Evolutionary conservation across 2,888 invertebrate species (phyloP).

Genomic region (Hypomecis punctinalis): DNA sequence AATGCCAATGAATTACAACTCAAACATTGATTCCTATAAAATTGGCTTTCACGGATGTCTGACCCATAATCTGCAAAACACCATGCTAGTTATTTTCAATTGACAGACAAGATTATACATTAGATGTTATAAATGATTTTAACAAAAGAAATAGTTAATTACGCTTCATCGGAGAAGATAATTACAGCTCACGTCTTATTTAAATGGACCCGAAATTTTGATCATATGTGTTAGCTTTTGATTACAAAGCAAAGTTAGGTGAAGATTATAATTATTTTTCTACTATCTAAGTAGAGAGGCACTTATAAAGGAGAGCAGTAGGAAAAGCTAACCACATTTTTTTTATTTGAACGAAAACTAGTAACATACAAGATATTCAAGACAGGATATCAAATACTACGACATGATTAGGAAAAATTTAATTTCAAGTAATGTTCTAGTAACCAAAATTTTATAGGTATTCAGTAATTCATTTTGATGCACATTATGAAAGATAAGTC

Average conservation of each 20-base stretch:
- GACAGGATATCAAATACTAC: no score
- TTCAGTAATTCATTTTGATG: conserved; percentile 57
- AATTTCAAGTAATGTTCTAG: conserved; percentile 53
- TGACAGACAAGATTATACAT: conserved; percentile 49
- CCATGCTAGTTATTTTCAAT: conserved; percentile 48
- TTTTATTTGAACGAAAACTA: background rate
- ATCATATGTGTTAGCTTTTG: background rate
- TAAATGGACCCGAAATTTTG: conserved; percentile 7
- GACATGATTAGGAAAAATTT: background rate
- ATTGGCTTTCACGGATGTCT: conserved; percentile 57
- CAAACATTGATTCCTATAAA: conserved; percentile 60
- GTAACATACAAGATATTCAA: background rate
- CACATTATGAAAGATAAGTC: no score
- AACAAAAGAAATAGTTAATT: conserved; percentile 32
- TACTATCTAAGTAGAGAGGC: no score
- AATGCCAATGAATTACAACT: conserved; percentile 57
- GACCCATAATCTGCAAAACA: conserved; percentile 51
- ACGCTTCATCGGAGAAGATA: conserved; percentile 18
- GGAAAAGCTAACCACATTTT: background rate
- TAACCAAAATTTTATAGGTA: conserved; percentile 48
- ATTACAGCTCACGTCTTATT: conserved; percentile 19
- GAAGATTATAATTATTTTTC: no score
- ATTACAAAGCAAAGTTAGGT: no score
- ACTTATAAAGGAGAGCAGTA: background rate
- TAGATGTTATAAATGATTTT: conserved; percentile 19